Percentiles rank a stretch among this genome's conserved stretches.
Conservation (phyloP, 2,797 vertebrate genomes). For the Cichlasoma orientale region DNA sequence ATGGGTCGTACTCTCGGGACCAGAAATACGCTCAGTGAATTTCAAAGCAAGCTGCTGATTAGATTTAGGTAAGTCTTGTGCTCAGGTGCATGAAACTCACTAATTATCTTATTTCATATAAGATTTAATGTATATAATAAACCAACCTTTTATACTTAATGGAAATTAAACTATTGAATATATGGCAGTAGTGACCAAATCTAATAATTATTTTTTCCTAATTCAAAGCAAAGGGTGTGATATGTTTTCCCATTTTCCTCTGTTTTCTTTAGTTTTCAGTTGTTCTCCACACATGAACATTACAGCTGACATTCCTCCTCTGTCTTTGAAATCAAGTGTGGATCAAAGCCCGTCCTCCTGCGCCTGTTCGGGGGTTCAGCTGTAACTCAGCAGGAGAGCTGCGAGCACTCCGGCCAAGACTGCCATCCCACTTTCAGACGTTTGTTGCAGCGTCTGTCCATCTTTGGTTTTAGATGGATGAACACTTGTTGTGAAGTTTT, state of each 20-base stretch:
- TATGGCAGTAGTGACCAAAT: neutral
- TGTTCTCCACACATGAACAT: neutral
- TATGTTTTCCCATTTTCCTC: neutral
- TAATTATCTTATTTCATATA: constrained; percentile 9
- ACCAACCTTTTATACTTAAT: neutral
- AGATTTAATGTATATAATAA: neutral
- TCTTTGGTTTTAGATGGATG: neutral
- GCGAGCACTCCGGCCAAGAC: neutral
- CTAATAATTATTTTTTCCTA: neutral
- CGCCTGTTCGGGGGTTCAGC: neutral
- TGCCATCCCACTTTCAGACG: neutral
- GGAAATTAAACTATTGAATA: neutral
- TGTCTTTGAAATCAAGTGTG: neutral
- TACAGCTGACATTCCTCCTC: neutral
- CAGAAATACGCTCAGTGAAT: constrained; percentile 21
- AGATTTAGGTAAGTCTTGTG: constrained; percentile 7
- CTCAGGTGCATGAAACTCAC: constrained; percentile 6
- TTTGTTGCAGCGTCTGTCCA: neutral
- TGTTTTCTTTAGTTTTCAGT: neutral
- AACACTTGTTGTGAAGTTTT: neutral
- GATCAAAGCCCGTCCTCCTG: neutral
- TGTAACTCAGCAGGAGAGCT: constrained; percentile 5
- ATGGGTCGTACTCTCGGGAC: constrained; percentile 6
- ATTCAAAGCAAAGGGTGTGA: neutral
- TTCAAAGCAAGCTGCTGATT: constrained; percentile 31